phyloP scores from a whole-genome alignment of 2,113 vertebrate species.

The Cynoglossus semilaevis region DNA sequence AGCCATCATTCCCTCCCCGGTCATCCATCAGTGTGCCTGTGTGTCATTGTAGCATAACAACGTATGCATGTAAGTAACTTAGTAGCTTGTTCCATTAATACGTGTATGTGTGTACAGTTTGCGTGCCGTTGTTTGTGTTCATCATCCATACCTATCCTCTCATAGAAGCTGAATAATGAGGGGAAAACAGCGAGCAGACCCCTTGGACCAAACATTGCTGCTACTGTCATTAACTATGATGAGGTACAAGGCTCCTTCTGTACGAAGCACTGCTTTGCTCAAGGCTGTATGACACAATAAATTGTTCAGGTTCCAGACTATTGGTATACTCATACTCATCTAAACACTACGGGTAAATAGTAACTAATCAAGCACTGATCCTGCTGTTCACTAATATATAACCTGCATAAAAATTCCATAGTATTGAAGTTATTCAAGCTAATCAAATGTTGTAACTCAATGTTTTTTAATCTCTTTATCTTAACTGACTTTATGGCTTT shows the following conservation, averaged over 20 bases:
- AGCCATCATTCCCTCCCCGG: slow-evolving; percentile 3
- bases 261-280: slow-evolving; percentile 63
- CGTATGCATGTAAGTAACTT: slow-evolving; percentile 28
- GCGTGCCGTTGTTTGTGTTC: slow-evolving; percentile 53
- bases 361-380: slow-evolving; percentile 40
- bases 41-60: slow-evolving; percentile 25
- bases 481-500: slow-evolving; percentile 1
- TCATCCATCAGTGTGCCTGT: slow-evolving; percentile 20
- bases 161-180: slow-evolving; percentile 71
- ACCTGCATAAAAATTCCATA: slow-evolving; percentile 41
- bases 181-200: slow-evolving; percentile 75
- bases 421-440: neutral
- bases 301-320: slow-evolving; percentile 12
- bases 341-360: slow-evolving; percentile 17
- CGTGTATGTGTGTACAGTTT: slow-evolving; percentile 45
- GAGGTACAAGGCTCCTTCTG: slow-evolving; percentile 71
- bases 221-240: slow-evolving; percentile 78
- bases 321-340: slow-evolving; percentile 8
- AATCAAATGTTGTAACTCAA: slow-evolving; percentile 14
- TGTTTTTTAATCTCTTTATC: neutral
- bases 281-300: slow-evolving; percentile 29
- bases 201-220: slow-evolving; percentile 76
- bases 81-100: slow-evolving; percentile 33
- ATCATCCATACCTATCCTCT: slow-evolving; percentile 71
- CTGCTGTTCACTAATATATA: slow-evolving; percentile 51